phyloP scores from a whole-genome alignment of 2,797 vertebrate genomes.

The Adelosebastes latens region DNA sequence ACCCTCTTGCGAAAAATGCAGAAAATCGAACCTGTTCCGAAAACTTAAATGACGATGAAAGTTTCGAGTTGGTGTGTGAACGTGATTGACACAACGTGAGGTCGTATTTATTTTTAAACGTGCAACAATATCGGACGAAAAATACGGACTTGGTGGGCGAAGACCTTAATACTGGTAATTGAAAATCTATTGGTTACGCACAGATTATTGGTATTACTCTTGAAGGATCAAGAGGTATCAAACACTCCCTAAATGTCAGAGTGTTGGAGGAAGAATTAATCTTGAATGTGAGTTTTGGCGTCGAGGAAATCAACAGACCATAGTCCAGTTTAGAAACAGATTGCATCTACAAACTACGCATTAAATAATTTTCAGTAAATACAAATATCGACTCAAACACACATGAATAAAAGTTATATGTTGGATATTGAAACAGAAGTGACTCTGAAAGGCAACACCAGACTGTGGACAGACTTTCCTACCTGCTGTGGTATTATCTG shows the following conservation, averaged over 20 bases:
- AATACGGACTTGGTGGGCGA: background rate
- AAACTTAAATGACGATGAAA: too few relatives aligned
- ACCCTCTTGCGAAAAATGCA: too few relatives aligned
- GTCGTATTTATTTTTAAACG: background rate
- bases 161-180: background rate
- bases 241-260: constrained; percentile 17
- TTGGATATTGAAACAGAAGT: background rate
- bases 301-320: background rate
- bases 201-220: background rate
- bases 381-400: background rate
- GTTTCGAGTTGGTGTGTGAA: too few relatives aligned
- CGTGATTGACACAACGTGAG: too few relatives aligned
- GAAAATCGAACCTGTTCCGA: too few relatives aligned
- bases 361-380: background rate
- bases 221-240: background rate
- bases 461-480: constrained; percentile 42
- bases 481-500: constrained; percentile 90
- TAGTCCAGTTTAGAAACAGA: background rate
- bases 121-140: background rate
- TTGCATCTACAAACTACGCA: background rate
- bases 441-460: background rate
- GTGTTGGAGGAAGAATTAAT: background rate
- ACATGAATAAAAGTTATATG: background rate
- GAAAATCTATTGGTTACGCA: background rate
- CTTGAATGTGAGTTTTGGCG: background rate